These are phyloP conservation scores for Parasteatoda tepidariorum DNA, from an alignment of 1,140 invertebrate genomes.

Conservation along the genomic window DNA sequence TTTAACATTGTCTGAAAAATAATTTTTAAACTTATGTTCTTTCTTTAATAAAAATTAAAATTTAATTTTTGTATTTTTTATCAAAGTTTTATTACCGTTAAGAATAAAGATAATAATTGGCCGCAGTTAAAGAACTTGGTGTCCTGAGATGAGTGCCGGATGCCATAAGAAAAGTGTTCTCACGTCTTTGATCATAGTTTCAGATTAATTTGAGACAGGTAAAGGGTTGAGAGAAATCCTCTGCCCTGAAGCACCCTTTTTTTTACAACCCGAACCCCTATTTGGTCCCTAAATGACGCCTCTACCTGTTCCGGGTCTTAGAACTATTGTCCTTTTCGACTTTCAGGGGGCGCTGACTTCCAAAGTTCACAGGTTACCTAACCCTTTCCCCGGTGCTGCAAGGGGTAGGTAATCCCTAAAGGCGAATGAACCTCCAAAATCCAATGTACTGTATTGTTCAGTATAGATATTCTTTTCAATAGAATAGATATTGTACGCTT, in stretches of 20 bases:
- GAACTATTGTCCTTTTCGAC: constrained; percentile 48
- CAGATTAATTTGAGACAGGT: background rate
- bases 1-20: no score
- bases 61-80: no score
- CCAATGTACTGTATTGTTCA: background rate
- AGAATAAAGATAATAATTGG: no score
- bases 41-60: no score
- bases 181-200: background rate
- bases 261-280: background rate
- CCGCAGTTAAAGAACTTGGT: no score
- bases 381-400: constrained; percentile 21
- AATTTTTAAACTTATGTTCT: no score
- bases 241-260: background rate
- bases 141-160: no score
- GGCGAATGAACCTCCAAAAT: constrained; percentile 21
- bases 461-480: background rate
- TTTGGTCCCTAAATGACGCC: constrained; percentile 2
- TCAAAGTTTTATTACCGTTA: no score
- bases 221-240: background rate
- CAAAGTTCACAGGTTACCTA: constrained; percentile 47
- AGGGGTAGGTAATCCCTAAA: constrained; percentile 4
- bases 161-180: background rate
- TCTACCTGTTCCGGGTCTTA: constrained; percentile 58
- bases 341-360: constrained; percentile 49
- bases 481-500: background rate